These are phyloP conservation scores for Blennius ocellaris DNA, from an alignment of 2,113 vertebrate species.

Conservation along the genomic window DNA sequence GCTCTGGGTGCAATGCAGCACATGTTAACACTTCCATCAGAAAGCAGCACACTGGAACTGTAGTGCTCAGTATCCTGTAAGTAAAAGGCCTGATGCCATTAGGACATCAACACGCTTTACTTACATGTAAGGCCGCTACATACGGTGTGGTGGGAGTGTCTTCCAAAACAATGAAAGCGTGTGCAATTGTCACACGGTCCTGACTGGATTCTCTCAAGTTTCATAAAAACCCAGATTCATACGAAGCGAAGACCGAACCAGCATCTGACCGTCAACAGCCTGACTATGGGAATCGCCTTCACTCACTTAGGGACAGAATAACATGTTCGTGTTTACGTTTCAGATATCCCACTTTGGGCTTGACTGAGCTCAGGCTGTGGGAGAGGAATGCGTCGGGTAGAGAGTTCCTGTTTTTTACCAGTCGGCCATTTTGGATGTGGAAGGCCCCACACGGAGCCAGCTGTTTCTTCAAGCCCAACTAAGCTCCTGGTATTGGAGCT, in stretches of 20 bases:
- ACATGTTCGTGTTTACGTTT: conserved; percentile 66
- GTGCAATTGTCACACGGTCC: neutral
- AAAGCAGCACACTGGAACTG: too few relatives aligned
- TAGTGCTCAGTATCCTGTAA: too few relatives aligned
- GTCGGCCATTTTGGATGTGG: conserved; percentile 66
- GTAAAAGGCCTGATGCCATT: too few relatives aligned
- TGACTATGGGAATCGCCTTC: conserved; percentile 47
- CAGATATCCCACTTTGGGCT: conserved; percentile 59
- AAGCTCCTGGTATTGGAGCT: conserved; percentile 75
- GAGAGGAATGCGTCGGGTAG: conserved; percentile 66
- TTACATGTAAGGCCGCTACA: too few relatives aligned
- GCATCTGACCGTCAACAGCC: conserved; percentile 21
- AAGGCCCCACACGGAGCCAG: conserved; percentile 71
- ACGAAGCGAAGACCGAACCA: neutral
- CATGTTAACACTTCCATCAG: too few relatives aligned
- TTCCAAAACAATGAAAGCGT: neutral
- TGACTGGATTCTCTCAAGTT: conserved; percentile 14
- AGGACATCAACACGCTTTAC: too few relatives aligned
- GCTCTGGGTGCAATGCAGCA: too few relatives aligned
- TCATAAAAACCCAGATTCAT: conserved; percentile 12
- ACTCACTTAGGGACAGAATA: conserved; percentile 47
- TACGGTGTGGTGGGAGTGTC: too few relatives aligned
- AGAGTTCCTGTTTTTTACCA: conserved; percentile 17
- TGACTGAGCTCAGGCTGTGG: conserved; percentile 55
- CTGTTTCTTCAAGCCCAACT: conserved; percentile 74